These are phyloP conservation scores for Uria aalge DNA, from an alignment of 2,113 vertebrate genomes.

Conservation along the genomic window DNA sequence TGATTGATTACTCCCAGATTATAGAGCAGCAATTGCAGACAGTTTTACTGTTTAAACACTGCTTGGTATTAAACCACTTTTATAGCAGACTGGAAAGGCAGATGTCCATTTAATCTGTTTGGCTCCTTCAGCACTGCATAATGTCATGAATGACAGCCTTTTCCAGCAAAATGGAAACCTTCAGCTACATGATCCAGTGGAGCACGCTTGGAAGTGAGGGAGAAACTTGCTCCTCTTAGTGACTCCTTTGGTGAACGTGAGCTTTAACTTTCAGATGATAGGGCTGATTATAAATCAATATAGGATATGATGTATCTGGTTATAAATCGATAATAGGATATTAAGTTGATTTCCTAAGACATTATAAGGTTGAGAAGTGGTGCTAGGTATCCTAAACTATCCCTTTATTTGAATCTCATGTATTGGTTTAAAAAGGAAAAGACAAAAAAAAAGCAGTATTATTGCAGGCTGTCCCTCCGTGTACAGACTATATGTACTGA, in stretches of 20 bases:
- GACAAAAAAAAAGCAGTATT: not conserved
- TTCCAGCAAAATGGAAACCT: not conserved
- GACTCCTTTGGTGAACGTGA: not conserved
- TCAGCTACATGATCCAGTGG: not conserved
- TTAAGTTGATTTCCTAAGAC: not conserved
- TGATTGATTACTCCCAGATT: slow-evolving; percentile 37
- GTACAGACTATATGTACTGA: not conserved
- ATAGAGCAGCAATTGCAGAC: slow-evolving; percentile 45
- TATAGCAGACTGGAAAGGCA: slow-evolving; percentile 40
- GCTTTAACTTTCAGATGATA: not conserved
- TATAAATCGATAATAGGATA: not conserved
- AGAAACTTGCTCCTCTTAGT: not conserved
- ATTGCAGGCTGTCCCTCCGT: not conserved
- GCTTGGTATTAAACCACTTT: slow-evolving; percentile 46
- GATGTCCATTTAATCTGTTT: slow-evolving; percentile 46
- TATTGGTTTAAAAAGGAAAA: not conserved
- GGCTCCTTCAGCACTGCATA: not conserved
- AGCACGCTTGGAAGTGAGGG: not conserved
- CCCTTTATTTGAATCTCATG: not conserved
- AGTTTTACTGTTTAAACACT: slow-evolving; percentile 51
- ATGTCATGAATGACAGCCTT: not conserved
- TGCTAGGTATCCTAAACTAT: not conserved
- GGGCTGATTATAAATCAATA: not conserved
- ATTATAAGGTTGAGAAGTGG: not conserved
- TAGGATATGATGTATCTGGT: not conserved